Evolutionary conservation across 1,140 invertebrate genomes (phyloP), one percentile per base, ranked within the genome.

Genomic region (Drosophila kepulauana): DNA sequence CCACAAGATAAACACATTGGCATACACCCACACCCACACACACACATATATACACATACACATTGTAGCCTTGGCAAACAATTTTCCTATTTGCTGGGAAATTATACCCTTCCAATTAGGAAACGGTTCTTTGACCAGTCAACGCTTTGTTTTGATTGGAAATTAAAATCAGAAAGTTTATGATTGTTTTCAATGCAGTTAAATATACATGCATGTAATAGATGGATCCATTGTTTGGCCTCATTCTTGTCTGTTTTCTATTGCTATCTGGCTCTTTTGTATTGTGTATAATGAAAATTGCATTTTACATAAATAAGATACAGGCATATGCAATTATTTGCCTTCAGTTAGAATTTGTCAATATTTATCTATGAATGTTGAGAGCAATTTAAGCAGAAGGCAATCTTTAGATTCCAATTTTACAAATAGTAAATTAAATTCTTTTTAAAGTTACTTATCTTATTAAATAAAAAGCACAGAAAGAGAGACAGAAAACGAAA

Each of bases 131-230:
- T 41, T 64, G 54, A 51, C 78, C 75, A 81, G 62, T 64, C 59
- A 61, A 61, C 73, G 48, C 46, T 45, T 38, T 65, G 51, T 65
- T 38, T 59, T 64, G 59, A 76, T 70, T 78, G 78, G 74, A 88
- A 88, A 87, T 88, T 87, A 73, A 82, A 87, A 78, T 88, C 73
- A 58, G 65, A 79, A 84, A 87, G 67, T 84, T 88, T 64, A 88
- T 84, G 71, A 87, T 82, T 87, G 69, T 75, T 73, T 77, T 78
- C 67, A 52, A 65, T 62, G 84, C 71, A 74, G 75, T 77, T 88
- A 78, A 87, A 88, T 88, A 84, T 30, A 52, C 5, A 64, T 45
- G 66, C 46, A 43, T 64, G 10, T 73, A 52, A 69, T 67, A 28
- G 54, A 52, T 69, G 64, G 46, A 52, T 68, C 63, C 68, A 85